A percentile compares a stretch with the other conserved stretches of the same genome.
Conservation (phyloP, 2,888 invertebrate species). For the Neria commutata region DNA sequence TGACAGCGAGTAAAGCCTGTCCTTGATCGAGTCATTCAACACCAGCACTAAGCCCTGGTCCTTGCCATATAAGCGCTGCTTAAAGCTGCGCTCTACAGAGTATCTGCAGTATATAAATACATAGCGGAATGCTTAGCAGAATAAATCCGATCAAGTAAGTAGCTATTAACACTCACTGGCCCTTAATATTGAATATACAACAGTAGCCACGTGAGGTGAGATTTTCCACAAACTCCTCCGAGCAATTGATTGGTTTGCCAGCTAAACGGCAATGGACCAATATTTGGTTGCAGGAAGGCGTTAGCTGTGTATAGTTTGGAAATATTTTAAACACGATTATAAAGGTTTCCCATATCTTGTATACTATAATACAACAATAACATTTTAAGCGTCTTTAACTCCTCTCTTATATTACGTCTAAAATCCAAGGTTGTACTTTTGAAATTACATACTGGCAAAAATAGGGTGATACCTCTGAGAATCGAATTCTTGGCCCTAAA, state of each 20-base stretch:
- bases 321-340: constrained; percentile 3
- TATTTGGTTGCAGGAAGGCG: constrained; percentile 58
- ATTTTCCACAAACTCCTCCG: constrained; percentile 48
- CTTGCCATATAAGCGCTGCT: constrained; percentile 51
- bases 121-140: too few species aligned
- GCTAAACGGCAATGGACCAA: constrained; percentile 52
- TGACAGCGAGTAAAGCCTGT: constrained; percentile 65
- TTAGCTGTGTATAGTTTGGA: constrained; percentile 42
- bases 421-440: too few species aligned
- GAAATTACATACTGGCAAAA: too few species aligned
- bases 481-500: too few species aligned
- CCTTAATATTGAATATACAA: constrained; percentile 59
- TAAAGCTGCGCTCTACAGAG: constrained; percentile 20
- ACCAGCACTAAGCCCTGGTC: constrained; percentile 64
- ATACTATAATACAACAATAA: too few species aligned
- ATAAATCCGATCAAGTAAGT: too few species aligned
- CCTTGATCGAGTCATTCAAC: constrained; percentile 64
- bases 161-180: constrained; percentile 33
- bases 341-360: too few species aligned
- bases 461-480: too few species aligned
- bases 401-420: too few species aligned
- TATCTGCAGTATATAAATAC: constrained; percentile 27
- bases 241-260: constrained; percentile 41
- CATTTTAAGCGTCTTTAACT: too few species aligned
- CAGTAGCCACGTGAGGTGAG: constrained; percentile 61